A percentile compares a stretch with the other conserved stretches of the same genome.
These are phyloP conservation scores for Poliocrania exsul DNA, from an alignment of 2,797 vertebrate genomes.

Conservation along the genomic window DNA sequence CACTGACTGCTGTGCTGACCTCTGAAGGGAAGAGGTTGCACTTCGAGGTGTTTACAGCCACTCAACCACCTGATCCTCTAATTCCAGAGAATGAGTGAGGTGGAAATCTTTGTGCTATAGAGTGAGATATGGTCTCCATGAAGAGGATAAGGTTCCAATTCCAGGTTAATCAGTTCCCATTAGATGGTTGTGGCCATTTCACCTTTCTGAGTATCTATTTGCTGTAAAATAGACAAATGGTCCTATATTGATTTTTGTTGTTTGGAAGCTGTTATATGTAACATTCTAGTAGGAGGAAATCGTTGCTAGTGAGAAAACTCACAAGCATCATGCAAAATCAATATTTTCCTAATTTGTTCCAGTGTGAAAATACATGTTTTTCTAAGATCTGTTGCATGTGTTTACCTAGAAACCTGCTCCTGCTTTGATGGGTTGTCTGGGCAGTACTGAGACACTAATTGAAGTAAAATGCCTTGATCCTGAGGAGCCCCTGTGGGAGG, in stretches of 20 bases:
- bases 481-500: background rate
- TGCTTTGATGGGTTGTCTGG: background rate
- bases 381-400: accelerated
- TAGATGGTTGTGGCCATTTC: background rate
- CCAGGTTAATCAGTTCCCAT: background rate
- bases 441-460: background rate
- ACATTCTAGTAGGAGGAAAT: background rate
- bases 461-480: background rate
- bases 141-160: background rate
- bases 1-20: background rate
- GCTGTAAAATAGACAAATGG: background rate
- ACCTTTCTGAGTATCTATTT: background rate
- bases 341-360: background rate
- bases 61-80: background rate
- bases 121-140: accelerated
- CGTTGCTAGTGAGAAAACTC: background rate
- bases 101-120: background rate
- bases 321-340: background rate
- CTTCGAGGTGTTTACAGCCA: background rate
- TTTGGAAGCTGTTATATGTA: background rate
- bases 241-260: background rate
- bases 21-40: background rate
- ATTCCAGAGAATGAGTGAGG: background rate
- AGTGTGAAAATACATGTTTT: background rate
- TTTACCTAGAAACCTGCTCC: background rate